phyloP scores from a whole-genome alignment of 2,113 vertebrate genomes.

The Clarias batrachus region DNA sequence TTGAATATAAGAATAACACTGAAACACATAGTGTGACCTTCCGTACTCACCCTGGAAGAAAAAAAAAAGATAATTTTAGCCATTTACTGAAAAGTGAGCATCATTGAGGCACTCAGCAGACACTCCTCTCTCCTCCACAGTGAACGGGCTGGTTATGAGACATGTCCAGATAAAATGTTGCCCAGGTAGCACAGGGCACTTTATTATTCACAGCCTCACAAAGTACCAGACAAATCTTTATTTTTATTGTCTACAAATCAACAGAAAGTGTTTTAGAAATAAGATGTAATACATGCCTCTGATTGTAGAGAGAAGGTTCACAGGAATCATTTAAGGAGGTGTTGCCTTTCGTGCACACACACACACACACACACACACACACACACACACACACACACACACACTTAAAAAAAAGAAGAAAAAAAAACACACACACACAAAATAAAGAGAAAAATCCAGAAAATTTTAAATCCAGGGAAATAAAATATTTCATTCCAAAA shows the following conservation, averaged over 20 bases:
- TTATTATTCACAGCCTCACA: slow-evolving; percentile 34
- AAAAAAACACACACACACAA: too few relatives aligned
- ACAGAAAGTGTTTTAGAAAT: slow-evolving; percentile 28
- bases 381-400: too few relatives aligned
- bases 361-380: too few relatives aligned
- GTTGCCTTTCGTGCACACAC: too few relatives aligned
- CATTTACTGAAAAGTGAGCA: slow-evolving; percentile 29
- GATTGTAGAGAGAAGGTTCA: slow-evolving; percentile 34
- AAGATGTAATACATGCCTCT: slow-evolving; percentile 17
- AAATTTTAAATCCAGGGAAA: too few relatives aligned
- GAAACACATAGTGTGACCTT: slow-evolving; percentile 11
- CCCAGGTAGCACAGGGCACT: neutral
- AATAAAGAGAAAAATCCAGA: too few relatives aligned
- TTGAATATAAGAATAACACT: neutral
- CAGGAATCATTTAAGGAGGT: neutral
- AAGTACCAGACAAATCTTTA: neutral
- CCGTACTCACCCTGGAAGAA: slow-evolving; percentile 18
- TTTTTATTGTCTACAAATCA: slow-evolving; percentile 36
- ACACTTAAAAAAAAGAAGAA: too few relatives aligned
- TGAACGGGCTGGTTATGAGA: slow-evolving; percentile 35
- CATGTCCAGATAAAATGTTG: slow-evolving; percentile 38
- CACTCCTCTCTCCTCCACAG: slow-evolving; percentile 16
- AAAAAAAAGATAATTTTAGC: slow-evolving; percentile 30
- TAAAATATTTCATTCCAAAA: too few relatives aligned
- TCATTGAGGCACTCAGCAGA: slow-evolving; percentile 15